Percentiles rank a stretch among this genome's conserved stretches.
phyloP scores from a whole-genome alignment of 2,113 vertebrate species.

The Ivindomyrus marchei region DNA sequence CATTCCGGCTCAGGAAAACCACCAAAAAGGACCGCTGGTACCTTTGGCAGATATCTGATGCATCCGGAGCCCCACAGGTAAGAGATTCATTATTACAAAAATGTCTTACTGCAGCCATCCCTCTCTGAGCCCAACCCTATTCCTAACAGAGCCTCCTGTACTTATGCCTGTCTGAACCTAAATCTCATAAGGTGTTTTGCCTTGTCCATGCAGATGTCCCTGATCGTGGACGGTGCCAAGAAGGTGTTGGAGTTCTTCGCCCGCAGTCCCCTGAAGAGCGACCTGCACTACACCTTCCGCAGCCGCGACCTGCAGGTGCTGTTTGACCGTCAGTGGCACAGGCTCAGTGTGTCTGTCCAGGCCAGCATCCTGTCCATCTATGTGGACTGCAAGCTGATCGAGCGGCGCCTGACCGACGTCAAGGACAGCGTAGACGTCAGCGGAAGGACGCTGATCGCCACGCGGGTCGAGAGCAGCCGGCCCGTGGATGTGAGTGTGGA shows the following conservation, averaged over 20 bases:
- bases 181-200: not conserved
- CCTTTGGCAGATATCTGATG: conserved; percentile 84
- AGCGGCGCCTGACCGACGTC: conserved; percentile 67
- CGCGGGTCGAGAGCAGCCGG: conserved; percentile 76
- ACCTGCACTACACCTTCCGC: conserved; percentile 78
- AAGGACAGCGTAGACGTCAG: conserved; percentile 61
- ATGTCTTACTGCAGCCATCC: not conserved
- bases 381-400: conserved; percentile 84
- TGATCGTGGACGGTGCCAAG: conserved; percentile 79
- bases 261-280: conserved; percentile 61
- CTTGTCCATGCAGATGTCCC: conserved; percentile 63
- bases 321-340: conserved; percentile 96
- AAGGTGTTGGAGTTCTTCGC: conserved; percentile 79
- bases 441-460: conserved; percentile 75
- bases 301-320: conserved; percentile 80
- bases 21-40: conserved; percentile 91
- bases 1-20: conserved; percentile 77
- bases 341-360: conserved; percentile 76
- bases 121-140: not conserved
- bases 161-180: not conserved
- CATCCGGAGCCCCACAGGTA: conserved; percentile 51
- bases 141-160: not conserved
- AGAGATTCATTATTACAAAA: not conserved
- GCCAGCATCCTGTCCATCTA: conserved; percentile 72
- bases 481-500: conserved; percentile 81